Evolutionary conservation across 2,797 vertebrate species (phyloP), one percentile per base, ranked within the genome.

Genomic region (Esox masquinongy): DNA sequence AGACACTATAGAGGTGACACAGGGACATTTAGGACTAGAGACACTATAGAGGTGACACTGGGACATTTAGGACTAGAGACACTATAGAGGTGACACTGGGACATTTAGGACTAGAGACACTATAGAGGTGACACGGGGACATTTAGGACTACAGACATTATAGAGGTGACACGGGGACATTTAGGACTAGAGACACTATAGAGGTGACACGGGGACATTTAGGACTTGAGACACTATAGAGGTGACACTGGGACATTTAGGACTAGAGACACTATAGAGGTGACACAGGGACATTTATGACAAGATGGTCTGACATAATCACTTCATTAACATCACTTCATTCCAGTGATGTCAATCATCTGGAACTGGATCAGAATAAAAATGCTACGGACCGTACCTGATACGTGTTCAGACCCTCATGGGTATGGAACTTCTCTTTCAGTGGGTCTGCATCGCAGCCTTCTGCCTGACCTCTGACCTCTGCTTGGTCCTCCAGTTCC

Each of bases 361-460:
- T 14, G 22, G 4, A 61, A 11, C 43, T 61, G 9, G 22, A 24
- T 39, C 4, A 22, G 19, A 17, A 2, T 1, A 67, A 7, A 50
- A 26, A 66, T 26, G n/a, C 70, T 7, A 50, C 11, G 73, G 8
- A 69, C n/a, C 73, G 29, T 91, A 94, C 93, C 94, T 94, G 92
- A 16, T 84, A 85, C 0, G 87, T 90, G 81, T 75, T 92, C 78
- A 92, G 84, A 17, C 90, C 91, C 7, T 88, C 88, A 66, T 83
- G 82, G 1, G 81, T 77, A 63, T 79, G 84, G 12, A 77, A 24
- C 53, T 16, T 63, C 19, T 85, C 81, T 69, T 90, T 91, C n/a
- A 74, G 81, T 0, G 79, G 56, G 26, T 79, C 70, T 1, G 39
- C 61, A 1, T 34, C 50, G 74, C 39, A 80, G 5, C 47, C 43